Percentiles rank a stretch among this genome's conserved stretches.
phyloP scores from a whole-genome alignment of 2,888 invertebrate genomes.

The Linnaemya vulpina region DNA sequence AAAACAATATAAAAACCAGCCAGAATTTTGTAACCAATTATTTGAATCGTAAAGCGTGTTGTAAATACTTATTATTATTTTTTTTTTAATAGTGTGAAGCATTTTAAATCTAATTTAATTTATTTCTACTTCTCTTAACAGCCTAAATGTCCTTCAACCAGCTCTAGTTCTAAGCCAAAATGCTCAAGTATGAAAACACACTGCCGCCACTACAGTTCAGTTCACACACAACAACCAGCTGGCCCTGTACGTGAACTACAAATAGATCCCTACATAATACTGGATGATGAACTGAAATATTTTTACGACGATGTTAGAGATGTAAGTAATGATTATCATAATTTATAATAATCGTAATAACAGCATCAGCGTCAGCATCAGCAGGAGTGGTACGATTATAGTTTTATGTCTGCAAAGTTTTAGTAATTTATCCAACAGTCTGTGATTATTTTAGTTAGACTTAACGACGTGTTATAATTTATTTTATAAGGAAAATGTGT shows the following conservation, averaged over 20 bases:
- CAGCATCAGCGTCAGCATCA: too few relatives aligned
- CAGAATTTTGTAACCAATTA: not conserved
- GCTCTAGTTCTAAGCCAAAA: conserved; percentile 70
- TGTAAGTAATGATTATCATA: conserved; percentile 84
- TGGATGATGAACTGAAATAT: conserved; percentile 93
- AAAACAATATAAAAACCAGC: not conserved
- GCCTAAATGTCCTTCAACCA: conserved; percentile 67
- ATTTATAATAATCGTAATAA: not conserved
- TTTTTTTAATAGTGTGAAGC: not conserved
- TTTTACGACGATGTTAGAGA: conserved; percentile 93
- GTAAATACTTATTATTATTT: not conserved
- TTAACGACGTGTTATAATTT: too few relatives aligned
- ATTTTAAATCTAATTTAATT: conserved; percentile 20
- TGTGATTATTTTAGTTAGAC: too few relatives aligned
- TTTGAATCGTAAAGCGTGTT: not conserved
- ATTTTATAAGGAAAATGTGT: too few relatives aligned
- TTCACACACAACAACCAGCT: conserved; percentile 89
- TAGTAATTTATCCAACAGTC: too few relatives aligned
- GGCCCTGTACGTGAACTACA: conserved; percentile 91
- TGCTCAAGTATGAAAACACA: conserved; percentile 71
- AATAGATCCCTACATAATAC: conserved; percentile 93
- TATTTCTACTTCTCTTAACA: conserved; percentile 64
- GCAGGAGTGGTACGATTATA: too few relatives aligned
- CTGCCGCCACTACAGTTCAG: conserved; percentile 86
- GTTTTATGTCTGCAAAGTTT: too few relatives aligned